These are phyloP conservation scores for Pyrrhia umbra DNA, from an alignment of 2,888 invertebrate species.

Conservation along the genomic window DNA sequence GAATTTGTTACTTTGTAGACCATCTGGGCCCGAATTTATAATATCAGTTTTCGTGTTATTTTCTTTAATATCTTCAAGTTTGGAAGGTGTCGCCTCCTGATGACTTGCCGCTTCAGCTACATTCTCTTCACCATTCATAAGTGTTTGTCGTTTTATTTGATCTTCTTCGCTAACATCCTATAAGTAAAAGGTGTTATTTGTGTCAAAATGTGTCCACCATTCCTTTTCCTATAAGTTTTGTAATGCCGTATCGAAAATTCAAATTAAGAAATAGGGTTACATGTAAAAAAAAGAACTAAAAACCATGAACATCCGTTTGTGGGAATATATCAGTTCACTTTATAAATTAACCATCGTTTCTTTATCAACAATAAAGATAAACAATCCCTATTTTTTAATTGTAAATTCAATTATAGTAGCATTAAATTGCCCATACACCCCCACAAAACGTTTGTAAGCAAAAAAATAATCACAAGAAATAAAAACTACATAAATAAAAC, in stretches of 20 bases:
- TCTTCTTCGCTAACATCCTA: slow-evolving; percentile 82
- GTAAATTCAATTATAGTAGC: slow-evolving; percentile 47
- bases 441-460: slow-evolving; percentile 86
- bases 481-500: slow-evolving; percentile 80
- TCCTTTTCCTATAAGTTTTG: slow-evolving; percentile 18
- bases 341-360: slow-evolving; percentile 58
- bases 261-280: slow-evolving; percentile 60
- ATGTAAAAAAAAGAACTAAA: slow-evolving; percentile 70
- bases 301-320: slow-evolving; percentile 80
- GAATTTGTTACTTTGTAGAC: slow-evolving; percentile 90
- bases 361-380: slow-evolving; percentile 43
- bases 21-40: slow-evolving; percentile 76
- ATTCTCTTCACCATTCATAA: slow-evolving; percentile 86
- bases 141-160: slow-evolving; percentile 77
- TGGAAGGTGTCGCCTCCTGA: slow-evolving; percentile 82
- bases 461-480: slow-evolving; percentile 77
- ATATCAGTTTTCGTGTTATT: slow-evolving; percentile 85
- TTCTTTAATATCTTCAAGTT: slow-evolving; percentile 81
- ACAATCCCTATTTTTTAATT: slow-evolving; percentile 60
- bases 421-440: slow-evolving; percentile 89
- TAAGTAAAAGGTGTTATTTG: slow-evolving; percentile 72
- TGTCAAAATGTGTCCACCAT: slow-evolving; percentile 57
- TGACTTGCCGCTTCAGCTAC: slow-evolving; percentile 81
- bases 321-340: slow-evolving; percentile 87
- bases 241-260: slow-evolving; percentile 33